These are phyloP conservation scores for Nephrotoma appendiculata DNA, from an alignment of 2,888 invertebrate genomes.

Conservation along the genomic window DNA sequence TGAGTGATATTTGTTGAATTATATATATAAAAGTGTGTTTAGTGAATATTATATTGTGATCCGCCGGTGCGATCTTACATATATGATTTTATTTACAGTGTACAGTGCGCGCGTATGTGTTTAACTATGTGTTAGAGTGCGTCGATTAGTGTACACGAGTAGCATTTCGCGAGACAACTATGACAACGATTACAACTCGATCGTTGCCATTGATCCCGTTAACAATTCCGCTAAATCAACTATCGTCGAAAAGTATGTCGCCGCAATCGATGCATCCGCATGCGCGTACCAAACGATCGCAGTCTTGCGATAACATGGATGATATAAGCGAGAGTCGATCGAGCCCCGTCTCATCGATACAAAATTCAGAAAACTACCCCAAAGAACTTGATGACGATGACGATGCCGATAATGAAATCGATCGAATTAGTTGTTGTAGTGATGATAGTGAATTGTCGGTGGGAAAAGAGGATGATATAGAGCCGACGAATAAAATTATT, in stretches of 20 bases:
- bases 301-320: background rate
- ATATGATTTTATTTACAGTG: background rate
- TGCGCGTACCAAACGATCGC: background rate
- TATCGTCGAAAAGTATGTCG: background rate
- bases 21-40: background rate
- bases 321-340: slow-evolving; percentile 8
- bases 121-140: background rate
- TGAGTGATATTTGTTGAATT: background rate
- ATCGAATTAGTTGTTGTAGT: slow-evolving; percentile 50
- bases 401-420: slow-evolving; percentile 17
- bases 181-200: slow-evolving; percentile 19
- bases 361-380: slow-evolving; percentile 11
- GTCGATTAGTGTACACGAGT: background rate
- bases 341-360: slow-evolving; percentile 9
- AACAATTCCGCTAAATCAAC: background rate
- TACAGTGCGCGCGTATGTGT: background rate
- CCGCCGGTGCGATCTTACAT: background rate
- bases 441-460: slow-evolving; percentile 72
- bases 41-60: background rate
- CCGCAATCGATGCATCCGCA: background rate
- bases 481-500: background rate
- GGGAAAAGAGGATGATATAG: slow-evolving; percentile 44
- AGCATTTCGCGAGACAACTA: slow-evolving; percentile 5
- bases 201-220: slow-evolving; percentile 12
- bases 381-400: slow-evolving; percentile 12